These are phyloP conservation scores for Ciona savignyi DNA, from an alignment of 23 tunicate species.

Conservation along the genomic window DNA sequence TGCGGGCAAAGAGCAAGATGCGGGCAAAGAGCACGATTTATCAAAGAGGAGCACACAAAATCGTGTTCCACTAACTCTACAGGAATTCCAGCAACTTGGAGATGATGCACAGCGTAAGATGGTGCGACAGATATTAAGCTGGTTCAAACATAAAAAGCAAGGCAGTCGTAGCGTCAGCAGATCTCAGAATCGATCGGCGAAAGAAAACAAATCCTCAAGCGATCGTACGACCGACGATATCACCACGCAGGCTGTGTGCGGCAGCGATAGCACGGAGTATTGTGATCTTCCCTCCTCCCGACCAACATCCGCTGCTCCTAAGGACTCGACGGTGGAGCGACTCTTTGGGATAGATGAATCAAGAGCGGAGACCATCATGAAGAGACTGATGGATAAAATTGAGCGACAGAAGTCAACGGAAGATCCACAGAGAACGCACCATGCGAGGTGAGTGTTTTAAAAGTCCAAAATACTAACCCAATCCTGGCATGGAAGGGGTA, in stretches of 20 bases:
- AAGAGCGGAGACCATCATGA: conserved; percentile 48
- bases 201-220: not conserved
- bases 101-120: conserved; percentile 16
- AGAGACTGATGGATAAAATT: conserved; percentile 33
- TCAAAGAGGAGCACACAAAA: not conserved
- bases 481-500: too few relatives aligned
- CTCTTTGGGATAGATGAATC: conserved; percentile 33
- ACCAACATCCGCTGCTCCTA: conserved; percentile 10
- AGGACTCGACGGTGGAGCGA: not conserved
- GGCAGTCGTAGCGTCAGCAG: not conserved
- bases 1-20: conserved; percentile 1
- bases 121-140: conserved; percentile 8
- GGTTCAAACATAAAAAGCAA: conserved; percentile 3
- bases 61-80: not conserved
- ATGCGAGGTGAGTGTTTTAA: not conserved
- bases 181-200: not conserved
- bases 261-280: conserved; percentile 63
- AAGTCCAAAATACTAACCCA: too few relatives aligned
- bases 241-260: conserved; percentile 51
- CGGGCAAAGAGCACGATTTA: not conserved
- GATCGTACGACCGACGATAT: not conserved
- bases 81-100: conserved; percentile 35
- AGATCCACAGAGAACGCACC: not conserved
- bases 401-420: conserved; percentile 35
- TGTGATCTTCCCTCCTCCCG: conserved; percentile 48